These are phyloP conservation scores for Plumapathes pennacea DNA, from an alignment of 92 coral and sea anemone genomes.

Conservation along the genomic window DNA sequence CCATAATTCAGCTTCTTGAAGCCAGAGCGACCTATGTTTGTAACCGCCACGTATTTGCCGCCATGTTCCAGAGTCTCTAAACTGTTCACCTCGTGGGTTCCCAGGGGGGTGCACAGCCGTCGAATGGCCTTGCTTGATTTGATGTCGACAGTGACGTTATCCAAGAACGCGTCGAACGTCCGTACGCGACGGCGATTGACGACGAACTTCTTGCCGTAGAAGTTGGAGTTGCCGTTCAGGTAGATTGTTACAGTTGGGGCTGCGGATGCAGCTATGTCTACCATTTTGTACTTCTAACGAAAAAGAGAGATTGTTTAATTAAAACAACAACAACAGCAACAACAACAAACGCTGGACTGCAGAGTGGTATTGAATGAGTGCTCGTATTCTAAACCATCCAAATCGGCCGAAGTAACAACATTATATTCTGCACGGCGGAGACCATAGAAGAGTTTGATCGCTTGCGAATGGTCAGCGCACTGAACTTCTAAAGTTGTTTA, in stretches of 20 bases:
- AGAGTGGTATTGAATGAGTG: too few species aligned
- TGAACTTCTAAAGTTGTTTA: too few species aligned
- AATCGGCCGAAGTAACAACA: too few species aligned
- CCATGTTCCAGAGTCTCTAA: conserved; percentile 27
- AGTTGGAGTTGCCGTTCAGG: conserved; percentile 55
- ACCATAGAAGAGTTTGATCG: too few species aligned
- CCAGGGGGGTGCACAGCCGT: conserved; percentile 42
- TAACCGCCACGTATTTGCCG: conserved; percentile 39
- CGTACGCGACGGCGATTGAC: conserved; percentile 40
- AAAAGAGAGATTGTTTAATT: too few species aligned
- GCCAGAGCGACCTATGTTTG: conserved; percentile 33
- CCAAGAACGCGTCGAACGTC: conserved; percentile 43
- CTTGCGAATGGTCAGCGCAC: too few species aligned
- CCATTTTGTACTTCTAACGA: conserved; percentile 33
- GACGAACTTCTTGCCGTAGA: conserved; percentile 37
- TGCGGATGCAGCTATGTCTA: conserved; percentile 17
- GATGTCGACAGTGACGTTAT: conserved; percentile 28
- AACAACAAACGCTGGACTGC: too few species aligned
- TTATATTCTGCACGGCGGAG: too few species aligned
- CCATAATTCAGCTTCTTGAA: conserved; percentile 55
- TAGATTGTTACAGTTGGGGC: conserved; percentile 39
- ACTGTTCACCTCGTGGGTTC: conserved; percentile 25
- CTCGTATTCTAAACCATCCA: too few species aligned
- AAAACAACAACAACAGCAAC: too few species aligned
- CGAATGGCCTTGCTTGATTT: conserved; percentile 48